Base-by-base conservation (phyloP, 2,888 invertebrate species). In the Heliconius erato region DNA sequence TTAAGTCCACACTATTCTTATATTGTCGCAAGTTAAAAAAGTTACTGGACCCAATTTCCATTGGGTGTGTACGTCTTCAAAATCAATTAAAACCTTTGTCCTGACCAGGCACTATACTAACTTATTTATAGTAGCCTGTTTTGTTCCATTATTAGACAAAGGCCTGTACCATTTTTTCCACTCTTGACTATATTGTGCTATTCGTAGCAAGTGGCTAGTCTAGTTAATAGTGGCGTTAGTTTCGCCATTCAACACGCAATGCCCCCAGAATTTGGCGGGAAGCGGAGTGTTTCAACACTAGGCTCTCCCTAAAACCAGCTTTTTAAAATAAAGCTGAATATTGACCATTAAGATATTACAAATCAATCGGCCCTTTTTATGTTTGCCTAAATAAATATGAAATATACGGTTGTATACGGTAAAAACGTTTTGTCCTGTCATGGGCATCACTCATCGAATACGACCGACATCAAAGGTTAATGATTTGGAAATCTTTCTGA, bases 401-500 rank as follows among this genome's bases (percentile, higher is more conserved):
- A 59, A 76, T n/a, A 63, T 63, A 16, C 35, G n/a, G 26, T 63
- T 67, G 67, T 78, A 49, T 28, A 76, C 54, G 12, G 85, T 85
- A 79, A 67, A 82, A 78, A 26, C 85, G 84, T 79, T 79, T 82
- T 77, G 74, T 80, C 76, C 67, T 74, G 82, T 85, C 83, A 85
- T 71, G 72, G 67, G 74, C 74, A 84, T 79, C 84, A 80, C 84
- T 80, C 80, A 85, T 82, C 83, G 71, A 82, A 84, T 63, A 72
- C 82, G 76, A 78, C 84, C 81, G 80, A 40, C 74, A 81, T 82
- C 74, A 82, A 83, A 74, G 78, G 85, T 81, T 84, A 87, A 84
- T 86, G 85, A 86, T 74, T 81, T 85, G 87, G 85, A 87, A 85
- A 85, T 83, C 81, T 83, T 82, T 82, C 85, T 82, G 83, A 85